Evolutionary conservation across 64 coral and sea anemone genomes (phyloP), one percentile per base, ranked within the genome.

Genomic region (Dendronephthya gigantea): DNA sequence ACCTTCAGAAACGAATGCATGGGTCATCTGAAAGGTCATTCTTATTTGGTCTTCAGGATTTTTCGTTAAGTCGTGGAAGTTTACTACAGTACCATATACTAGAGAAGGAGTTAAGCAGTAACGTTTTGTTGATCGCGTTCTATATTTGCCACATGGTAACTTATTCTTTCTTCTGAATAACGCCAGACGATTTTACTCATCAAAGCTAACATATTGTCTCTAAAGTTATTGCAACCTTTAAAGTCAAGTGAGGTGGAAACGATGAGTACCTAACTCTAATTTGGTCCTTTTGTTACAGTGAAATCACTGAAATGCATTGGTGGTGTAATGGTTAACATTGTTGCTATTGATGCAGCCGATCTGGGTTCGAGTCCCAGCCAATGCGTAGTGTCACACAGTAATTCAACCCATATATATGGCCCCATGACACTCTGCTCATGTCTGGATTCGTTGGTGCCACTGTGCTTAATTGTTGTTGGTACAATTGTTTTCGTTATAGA

Each of bases 21-120:
- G 90, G 90, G 15, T 51, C 79, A 4, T 94, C 93, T 37, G 87
- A 94, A 66, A 50, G 68, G 19, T 82, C 93, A 40, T 94, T 94
- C 30, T 19, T 91, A 3, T 91, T 83, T 23, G 68, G 84, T 40
- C 85, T 91, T n/a, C 86, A 94, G 82, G 70, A 83, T 62, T 86
- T 90, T 76, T 90, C 86, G 43, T n/a, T 36, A 41, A 37, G 82
- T 32, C 83, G 86, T 39, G 86, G 86, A 59, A 84, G 92, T 32
- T 89, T 94, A 68, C 84, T 84, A 16, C 23, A 16, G 1, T 52
- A 16, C 13, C 13, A 16, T 52, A 50, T 50, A 10, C 48, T 10
- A 10, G 48, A 10, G 48, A 50, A 50, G 48, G 48, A 10, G 48
- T 50, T 8, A 50, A 50, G 48, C 17, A 10, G 48, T 50, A 50